Evolutionary conservation across 2,797 vertebrate genomes (phyloP).

Genomic region (Sparus aurata): DNA sequence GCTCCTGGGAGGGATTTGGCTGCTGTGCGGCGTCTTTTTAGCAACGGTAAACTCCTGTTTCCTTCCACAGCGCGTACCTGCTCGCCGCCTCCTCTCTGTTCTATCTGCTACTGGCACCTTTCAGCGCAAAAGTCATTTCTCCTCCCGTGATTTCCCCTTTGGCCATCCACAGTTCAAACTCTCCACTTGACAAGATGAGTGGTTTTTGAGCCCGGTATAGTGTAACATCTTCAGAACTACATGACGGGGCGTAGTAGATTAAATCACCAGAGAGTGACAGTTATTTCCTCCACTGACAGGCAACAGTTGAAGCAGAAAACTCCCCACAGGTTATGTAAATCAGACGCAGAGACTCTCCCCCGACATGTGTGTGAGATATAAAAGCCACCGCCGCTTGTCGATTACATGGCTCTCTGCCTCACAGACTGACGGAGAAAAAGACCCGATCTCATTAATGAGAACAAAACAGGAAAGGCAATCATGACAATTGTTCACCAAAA

Average conservation of each 20-base stretch:
- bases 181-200: conserved; percentile 56
- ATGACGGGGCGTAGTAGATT: conserved; percentile 41
- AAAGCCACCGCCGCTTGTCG: conserved; percentile 34
- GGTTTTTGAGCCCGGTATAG: conserved; percentile 37
- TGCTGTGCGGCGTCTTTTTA: conserved; percentile 58
- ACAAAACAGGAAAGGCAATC: conserved; percentile 65
- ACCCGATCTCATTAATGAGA: conserved; percentile 70
- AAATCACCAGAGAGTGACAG: conserved; percentile 66
- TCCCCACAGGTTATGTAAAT: conserved; percentile 63
- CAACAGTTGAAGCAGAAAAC: conserved; percentile 56
- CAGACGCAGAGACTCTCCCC: conserved; percentile 33
- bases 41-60: conserved; percentile 35
- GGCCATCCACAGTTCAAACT: conserved; percentile 57
- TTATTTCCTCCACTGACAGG: conserved; percentile 64
- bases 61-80: conserved; percentile 40
- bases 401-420: conserved; percentile 60
- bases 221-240: conserved; percentile 51
- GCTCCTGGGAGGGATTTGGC: conserved; percentile 64
- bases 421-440: conserved; percentile 57
- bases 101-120: conserved; percentile 35
- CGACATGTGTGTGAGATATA: conserved; percentile 55
- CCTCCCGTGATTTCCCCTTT: conserved; percentile 47
- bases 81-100: conserved; percentile 21
- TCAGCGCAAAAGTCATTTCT: conserved; percentile 45
- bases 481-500: conserved; percentile 74